Percentiles rank a stretch among this genome's conserved stretches.
Conservation (phyloP, 2,113 vertebrate species). For the Gila orcuttii region DNA sequence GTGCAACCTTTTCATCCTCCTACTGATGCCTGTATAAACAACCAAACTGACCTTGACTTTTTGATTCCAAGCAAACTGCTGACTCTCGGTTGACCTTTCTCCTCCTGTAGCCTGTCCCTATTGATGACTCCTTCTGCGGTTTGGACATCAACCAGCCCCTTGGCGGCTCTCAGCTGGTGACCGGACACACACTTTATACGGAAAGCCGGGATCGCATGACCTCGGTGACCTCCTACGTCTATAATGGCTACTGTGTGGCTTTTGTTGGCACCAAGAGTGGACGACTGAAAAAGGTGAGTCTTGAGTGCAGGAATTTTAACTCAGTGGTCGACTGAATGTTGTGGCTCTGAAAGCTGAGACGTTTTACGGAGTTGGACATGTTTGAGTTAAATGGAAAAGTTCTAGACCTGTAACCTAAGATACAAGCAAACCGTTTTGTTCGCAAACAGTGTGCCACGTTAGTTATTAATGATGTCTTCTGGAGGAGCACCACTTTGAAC, state of each 20-base stretch:
- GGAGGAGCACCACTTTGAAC: background rate
- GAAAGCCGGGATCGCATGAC: constrained; percentile 94
- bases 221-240: constrained; percentile 93
- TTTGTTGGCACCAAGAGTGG: constrained; percentile 96
- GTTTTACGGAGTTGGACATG: background rate
- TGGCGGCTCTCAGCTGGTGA: constrained; percentile 90
- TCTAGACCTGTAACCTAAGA: constrained; percentile 8
- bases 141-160: constrained; percentile 98
- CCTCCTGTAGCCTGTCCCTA: constrained; percentile 88
- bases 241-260: constrained; percentile 94
- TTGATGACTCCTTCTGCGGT: constrained; percentile 97
- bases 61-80: constrained; percentile 7
- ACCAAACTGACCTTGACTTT: constrained; percentile 35
- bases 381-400: constrained; percentile 8
- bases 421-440: background rate
- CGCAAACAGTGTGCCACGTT: background rate
- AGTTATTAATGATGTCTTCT: constrained; percentile 19
- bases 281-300: constrained; percentile 92
- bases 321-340: background rate
- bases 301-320: background rate
- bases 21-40: constrained; percentile 23
- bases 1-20: constrained; percentile 17
- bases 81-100: constrained; percentile 13
- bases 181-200: constrained; percentile 88
- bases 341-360: background rate